phyloP scores from a whole-genome alignment of 1,140 invertebrate species.

The Drosophila suzukii region DNA sequence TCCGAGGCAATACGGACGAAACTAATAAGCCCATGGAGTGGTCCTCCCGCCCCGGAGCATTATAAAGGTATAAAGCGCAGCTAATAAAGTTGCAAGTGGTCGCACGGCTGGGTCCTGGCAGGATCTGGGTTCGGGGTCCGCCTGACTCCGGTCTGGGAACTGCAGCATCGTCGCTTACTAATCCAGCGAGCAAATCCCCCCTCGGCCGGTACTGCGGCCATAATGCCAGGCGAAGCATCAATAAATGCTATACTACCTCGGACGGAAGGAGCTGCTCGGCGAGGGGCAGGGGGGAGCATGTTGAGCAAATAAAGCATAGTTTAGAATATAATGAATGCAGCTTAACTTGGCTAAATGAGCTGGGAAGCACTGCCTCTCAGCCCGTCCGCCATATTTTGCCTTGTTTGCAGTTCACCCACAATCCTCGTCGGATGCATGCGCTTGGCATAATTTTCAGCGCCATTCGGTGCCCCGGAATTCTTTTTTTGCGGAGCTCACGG shows the following conservation, averaged over 20 bases:
- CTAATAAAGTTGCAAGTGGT: slow-evolving; percentile 78
- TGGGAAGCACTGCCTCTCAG: slow-evolving; percentile 44
- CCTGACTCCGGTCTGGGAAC: slow-evolving; percentile 14
- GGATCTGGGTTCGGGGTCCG: background rate
- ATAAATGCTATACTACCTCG: slow-evolving; percentile 72
- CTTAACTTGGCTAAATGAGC: slow-evolving; percentile 80
- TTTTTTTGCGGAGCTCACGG: slow-evolving; percentile 25
- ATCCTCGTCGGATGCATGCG: slow-evolving; percentile 37
- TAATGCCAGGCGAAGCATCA: slow-evolving; percentile 73
- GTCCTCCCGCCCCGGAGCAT: slow-evolving; percentile 42
- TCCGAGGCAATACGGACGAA: slow-evolving; percentile 46
- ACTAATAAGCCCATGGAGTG: slow-evolving; percentile 73
- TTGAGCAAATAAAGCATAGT: slow-evolving; percentile 73
- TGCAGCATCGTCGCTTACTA: slow-evolving; percentile 63
- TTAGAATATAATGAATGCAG: slow-evolving; percentile 79
- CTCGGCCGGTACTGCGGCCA: slow-evolving; percentile 16
- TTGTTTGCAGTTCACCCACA: slow-evolving; percentile 44
- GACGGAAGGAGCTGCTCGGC: slow-evolving; percentile 37
- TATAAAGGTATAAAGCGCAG: slow-evolving; percentile 70
- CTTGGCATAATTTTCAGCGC: slow-evolving; percentile 62
- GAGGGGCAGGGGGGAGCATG: slow-evolving; percentile 12
- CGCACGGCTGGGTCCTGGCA: slow-evolving; percentile 11
- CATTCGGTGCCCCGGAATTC: slow-evolving; percentile 54
- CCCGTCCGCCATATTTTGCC: slow-evolving; percentile 36
- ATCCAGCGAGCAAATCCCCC: slow-evolving; percentile 62